These are phyloP conservation scores for Camelus bactrianus DNA, from an alignment of 2,113 vertebrate species.

Conservation along the genomic window DNA sequence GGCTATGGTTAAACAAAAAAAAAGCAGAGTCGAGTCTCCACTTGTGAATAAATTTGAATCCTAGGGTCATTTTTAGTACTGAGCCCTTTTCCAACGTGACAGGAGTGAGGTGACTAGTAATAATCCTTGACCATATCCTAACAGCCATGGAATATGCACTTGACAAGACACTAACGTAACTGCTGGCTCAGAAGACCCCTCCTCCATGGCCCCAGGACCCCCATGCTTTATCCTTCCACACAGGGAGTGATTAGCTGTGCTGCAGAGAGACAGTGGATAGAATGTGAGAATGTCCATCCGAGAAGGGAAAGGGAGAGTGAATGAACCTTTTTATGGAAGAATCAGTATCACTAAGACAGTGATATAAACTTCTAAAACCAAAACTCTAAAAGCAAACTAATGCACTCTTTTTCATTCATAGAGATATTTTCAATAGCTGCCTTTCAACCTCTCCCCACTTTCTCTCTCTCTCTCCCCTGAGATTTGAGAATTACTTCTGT, in stretches of 20 bases:
- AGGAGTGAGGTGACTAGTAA: neutral
- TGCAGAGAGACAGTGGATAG: neutral
- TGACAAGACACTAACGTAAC: neutral
- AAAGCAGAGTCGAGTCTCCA: neutral
- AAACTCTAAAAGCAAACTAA: neutral
- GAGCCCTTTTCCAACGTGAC: neutral
- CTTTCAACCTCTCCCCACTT: neutral
- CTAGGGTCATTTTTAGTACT: neutral
- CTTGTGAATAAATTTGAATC: neutral
- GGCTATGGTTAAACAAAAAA: neutral
- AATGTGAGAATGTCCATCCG: neutral
- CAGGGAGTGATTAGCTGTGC: neutral
- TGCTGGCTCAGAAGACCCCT: neutral
- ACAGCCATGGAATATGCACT: neutral
- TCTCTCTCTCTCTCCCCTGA: neutral
- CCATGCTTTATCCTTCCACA: neutral
- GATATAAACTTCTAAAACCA: neutral
- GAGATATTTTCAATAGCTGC: neutral
- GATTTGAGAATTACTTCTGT: neutral
- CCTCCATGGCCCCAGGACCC: neutral
- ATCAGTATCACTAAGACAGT: neutral
- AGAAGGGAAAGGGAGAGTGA: neutral
- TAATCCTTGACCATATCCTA: neutral
- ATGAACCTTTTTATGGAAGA: neutral
- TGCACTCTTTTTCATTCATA: neutral